Conservation (phyloP, 2,888 invertebrate species). For the Ochropacha duplaris region DNA sequence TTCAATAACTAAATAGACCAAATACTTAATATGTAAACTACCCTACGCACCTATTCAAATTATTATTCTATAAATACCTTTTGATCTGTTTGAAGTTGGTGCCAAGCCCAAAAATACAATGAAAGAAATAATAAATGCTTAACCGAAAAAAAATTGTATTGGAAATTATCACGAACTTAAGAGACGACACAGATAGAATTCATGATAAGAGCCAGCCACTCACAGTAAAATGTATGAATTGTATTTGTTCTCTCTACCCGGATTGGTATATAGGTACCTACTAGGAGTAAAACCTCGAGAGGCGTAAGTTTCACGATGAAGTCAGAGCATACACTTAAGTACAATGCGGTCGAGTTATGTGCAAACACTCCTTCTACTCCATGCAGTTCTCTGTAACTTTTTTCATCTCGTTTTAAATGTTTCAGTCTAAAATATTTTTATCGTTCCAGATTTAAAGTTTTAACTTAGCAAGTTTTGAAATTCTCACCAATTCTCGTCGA, state of each 20-base stretch:
- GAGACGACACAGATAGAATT: neutral
- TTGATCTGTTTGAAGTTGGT: no score
- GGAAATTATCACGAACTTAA: neutral
- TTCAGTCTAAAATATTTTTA: constrained; percentile 17
- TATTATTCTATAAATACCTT: no score
- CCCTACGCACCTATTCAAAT: no score
- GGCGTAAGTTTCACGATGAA: constrained; percentile 39
- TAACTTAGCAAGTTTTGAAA: neutral
- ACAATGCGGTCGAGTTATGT: constrained; percentile 42
- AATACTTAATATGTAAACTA: no score
- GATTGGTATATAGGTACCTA: neutral
- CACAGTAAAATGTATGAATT: neutral
- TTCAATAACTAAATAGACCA: no score
- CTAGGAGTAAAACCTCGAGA: constrained; percentile 21
- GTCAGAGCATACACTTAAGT: constrained; percentile 41
- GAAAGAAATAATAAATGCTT: neutral
- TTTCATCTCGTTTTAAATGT: constrained; percentile 57
- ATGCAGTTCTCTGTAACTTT: constrained; percentile 47
- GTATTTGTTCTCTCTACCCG: neutral
- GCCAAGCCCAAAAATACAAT: no score
- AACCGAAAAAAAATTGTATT: neutral
- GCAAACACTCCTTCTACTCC: constrained; percentile 46
- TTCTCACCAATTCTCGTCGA: neutral
- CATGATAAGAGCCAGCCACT: neutral
- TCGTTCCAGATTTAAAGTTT: constrained; percentile 3